Evolutionary conservation across 1,140 invertebrate genomes (phyloP), one percentile per base, ranked within the genome.

Genomic region (Pteromalus puparum): DNA sequence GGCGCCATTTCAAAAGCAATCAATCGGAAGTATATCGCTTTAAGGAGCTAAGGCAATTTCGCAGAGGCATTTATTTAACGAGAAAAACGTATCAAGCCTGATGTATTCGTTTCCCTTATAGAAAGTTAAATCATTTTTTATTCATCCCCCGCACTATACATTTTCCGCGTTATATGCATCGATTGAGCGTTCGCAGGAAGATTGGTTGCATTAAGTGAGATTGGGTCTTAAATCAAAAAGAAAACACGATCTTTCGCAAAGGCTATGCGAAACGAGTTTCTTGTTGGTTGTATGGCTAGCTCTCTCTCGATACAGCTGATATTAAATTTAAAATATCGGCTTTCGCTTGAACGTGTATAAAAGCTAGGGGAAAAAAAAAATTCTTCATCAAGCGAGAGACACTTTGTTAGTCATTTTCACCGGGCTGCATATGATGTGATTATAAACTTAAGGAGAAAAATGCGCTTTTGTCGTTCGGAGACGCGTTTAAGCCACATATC

Each of bases 181-280:
- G 53, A n/a, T n/a, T n/a, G 53, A 61, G 6, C 53, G 21, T 61
- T 21, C 53, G 53, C 18, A 1, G 21, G 53, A 61, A 61, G 53
- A 61, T 61, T 61, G 53, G 53, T 21, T 61, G 53, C 53, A 61
- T 61, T 61, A 61, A 61, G 21, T 21, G 53, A 61, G 53, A 61
- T 61, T 61, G 53, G 21, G 53, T 61, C 53, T 61, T 61, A 61
- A 61, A 61, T 61, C 53, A 61, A 61, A 61, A 61, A 61, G 53
- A n/a, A 61, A 61, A 61, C 53, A 61, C 4, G 18, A 61, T 61
- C 53, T 61, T 61, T 21, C 53, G 53, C 21, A 7, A 61, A 61
- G 53, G 18, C 38, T 42, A 61, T n/a, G 18, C 53, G 21, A 61
- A 61, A 61, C 53, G 53, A 61, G 53, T 61, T 61, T 61, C 53